Evolutionary conservation across 2,113 vertebrate genomes (phyloP), one percentile per base, ranked within the genome.

Genomic region (Coregonus clupeaformis): DNA sequence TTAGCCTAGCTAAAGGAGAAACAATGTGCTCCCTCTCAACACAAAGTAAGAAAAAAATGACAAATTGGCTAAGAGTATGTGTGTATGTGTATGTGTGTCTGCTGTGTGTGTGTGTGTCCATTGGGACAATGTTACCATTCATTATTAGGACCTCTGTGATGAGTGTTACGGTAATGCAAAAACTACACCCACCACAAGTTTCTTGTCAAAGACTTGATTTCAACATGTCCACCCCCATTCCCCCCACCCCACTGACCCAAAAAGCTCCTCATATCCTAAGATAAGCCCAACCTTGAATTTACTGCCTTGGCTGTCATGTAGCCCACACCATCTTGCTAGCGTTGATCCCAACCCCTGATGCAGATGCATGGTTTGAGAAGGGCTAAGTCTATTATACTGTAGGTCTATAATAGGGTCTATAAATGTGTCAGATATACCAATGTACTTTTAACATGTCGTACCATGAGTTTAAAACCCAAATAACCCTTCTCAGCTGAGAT

Each of bases 1-100:
- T 90, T 91, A 92, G 70, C 71, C 80, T 32, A 30, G 16, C 14
- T 62, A 74, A 14, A 88, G 81, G 82, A 80, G 82, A 91, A 88
- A 88, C 76, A 90, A 85, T 86, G 71, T 79, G 77, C 80, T 78
- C 75, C 77, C 78, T 78, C 22, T 64, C 73, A 52, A 71, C 68
- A 71, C 45, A 64, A 76, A 80, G 63, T 55, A 68, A 45, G 73
- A 55, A 64, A 72, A 75, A 74, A 81, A 71, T 14, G 6, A 81
- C 77, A 86, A 85, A 86, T 73, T 84, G 80, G 83, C 77, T 85
- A 84, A 87, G 66, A 72, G 52, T 83, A 81, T 83, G 72, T 82
- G 59, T 69, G 47, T 83, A 81, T 81, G 72, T 83, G 74, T 82
- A 59, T 69, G 32, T 32, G 32, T 32, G 32, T 7, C 6, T 7